These are phyloP conservation scores for Anthoscopus minutus DNA, from an alignment of 2,113 vertebrate genomes.

Conservation along the genomic window DNA sequence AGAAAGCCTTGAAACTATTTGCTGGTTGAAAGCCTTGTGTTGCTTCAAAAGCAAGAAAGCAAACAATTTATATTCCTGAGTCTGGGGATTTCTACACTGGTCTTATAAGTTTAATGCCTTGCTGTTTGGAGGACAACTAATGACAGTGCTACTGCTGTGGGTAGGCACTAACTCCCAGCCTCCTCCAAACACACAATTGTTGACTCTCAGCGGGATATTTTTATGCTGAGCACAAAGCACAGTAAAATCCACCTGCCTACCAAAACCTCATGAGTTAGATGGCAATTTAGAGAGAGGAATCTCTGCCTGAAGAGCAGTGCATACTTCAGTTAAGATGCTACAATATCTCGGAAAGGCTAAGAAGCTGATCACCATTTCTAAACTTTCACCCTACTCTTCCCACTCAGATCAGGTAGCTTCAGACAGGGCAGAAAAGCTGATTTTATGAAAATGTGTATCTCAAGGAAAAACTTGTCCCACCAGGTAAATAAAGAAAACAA, in stretches of 20 bases:
- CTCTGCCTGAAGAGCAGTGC: background rate
- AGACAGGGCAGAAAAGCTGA: background rate
- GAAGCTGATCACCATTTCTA: background rate
- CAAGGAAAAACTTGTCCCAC: background rate
- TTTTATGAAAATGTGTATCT: background rate
- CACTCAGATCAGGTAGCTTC: background rate
- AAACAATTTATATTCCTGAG: background rate
- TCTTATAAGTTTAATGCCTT: background rate
- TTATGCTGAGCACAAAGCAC: background rate
- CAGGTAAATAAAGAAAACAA: background rate
- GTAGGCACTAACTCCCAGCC: background rate
- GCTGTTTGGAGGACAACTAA: background rate
- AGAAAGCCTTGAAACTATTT: background rate
- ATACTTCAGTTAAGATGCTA: background rate
- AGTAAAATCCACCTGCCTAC: background rate
- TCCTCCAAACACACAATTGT: background rate
- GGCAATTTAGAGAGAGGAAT: background rate
- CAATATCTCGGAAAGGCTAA: background rate
- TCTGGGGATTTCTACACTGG: background rate
- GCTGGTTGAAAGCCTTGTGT: background rate
- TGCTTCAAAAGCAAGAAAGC: background rate
- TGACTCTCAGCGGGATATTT: background rate
- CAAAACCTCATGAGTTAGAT: background rate
- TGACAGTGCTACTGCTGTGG: background rate
- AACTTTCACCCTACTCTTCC: background rate